phyloP scores from a whole-genome alignment of 1,140 invertebrate genomes.

The Copidosoma floridanum region DNA sequence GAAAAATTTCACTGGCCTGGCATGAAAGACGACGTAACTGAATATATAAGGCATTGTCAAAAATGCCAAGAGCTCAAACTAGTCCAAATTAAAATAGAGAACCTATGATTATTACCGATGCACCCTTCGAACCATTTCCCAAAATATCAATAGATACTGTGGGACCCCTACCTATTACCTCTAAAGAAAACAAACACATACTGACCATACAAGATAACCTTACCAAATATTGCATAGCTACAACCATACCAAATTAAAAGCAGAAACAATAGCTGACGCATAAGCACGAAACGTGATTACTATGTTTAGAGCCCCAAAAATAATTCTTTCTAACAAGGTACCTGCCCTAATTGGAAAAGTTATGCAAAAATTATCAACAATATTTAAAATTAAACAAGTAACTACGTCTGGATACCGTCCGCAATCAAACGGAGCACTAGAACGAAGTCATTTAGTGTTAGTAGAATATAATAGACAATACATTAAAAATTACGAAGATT shows the following conservation, averaged over 20 bases:
- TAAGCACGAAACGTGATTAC: neutral
- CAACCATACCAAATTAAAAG: too few species aligned
- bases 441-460: too few species aligned
- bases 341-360: neutral
- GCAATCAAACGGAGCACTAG: too few species aligned
- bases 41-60: neutral
- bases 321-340: neutral
- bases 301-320: neutral
- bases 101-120: constrained; percentile 5
- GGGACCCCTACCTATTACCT: neutral
- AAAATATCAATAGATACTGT: constrained; percentile 2
- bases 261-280: neutral
- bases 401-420: too few species aligned
- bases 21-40: neutral
- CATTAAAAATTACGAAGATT: too few species aligned
- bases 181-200: neutral
- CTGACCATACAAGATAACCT: neutral
- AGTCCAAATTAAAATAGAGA: neutral
- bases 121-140: neutral
- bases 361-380: neutral
- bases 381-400: neutral
- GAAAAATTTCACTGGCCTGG: neutral
- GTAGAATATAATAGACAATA: too few species aligned
- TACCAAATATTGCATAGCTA: too few species aligned
- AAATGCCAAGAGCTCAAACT: neutral